Evolutionary conservation across 53 echinoderm and acorn worm species (phyloP).

Genomic region (Henricia sp.): DNA sequence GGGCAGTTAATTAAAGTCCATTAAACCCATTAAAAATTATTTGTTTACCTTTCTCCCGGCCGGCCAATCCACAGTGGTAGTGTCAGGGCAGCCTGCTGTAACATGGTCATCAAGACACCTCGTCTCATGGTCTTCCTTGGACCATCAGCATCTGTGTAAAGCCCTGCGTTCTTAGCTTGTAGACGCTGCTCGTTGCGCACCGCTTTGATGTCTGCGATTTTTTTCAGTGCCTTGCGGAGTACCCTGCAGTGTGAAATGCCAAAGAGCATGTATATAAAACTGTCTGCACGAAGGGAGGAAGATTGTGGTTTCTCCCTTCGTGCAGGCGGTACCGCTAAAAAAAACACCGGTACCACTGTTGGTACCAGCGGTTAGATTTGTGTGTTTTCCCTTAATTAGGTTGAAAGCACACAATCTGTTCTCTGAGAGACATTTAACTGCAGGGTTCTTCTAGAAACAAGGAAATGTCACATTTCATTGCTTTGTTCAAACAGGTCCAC

Average conservation of each 20-base stretch:
- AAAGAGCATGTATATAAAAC: conserved; percentile 6
- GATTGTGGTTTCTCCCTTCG: too few species aligned
- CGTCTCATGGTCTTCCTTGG: conserved; percentile 98
- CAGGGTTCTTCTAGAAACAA: too few species aligned
- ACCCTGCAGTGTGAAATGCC: conserved; percentile 64
- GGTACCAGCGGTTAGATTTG: too few species aligned
- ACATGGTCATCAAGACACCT: conserved; percentile 99
- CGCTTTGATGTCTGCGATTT: conserved; percentile 80
- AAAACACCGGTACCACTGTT: too few species aligned
- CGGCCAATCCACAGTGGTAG: conserved; percentile 94
- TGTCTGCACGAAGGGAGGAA: neutral
- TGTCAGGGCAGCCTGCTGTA: conserved; percentile 92
- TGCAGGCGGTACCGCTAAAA: too few species aligned
- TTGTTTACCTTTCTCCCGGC: conserved; percentile 75
- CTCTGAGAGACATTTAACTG: too few species aligned
- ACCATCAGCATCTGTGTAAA: conserved; percentile 82
- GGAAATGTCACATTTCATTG: too few species aligned
- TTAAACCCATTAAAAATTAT: neutral
- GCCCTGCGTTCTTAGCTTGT: conserved; percentile 77
- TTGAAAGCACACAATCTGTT: too few species aligned
- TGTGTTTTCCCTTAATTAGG: too few species aligned
- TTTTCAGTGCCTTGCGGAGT: conserved; percentile 80
- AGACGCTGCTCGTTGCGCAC: conserved; percentile 88
- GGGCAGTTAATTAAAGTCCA: too few species aligned
- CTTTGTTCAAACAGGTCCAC: too few species aligned